A percentile compares a stretch with the other conserved stretches of the same genome.
phyloP scores from a whole-genome alignment of 2,113 vertebrate genomes.

The Opisthocomus hoazin region DNA sequence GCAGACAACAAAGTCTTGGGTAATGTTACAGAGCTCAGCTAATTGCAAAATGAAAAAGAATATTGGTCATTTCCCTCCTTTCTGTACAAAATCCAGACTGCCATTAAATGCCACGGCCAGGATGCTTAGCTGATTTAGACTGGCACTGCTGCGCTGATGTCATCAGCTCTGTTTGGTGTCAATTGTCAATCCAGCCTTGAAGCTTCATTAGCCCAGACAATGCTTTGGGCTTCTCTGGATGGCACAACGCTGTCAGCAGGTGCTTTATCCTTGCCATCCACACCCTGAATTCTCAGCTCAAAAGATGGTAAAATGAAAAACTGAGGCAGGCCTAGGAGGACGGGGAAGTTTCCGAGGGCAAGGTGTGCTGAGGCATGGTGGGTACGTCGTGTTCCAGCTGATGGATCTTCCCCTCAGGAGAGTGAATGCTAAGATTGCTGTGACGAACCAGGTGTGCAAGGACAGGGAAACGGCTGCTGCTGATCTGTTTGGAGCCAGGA shows the following conservation, averaged over 20 bases:
- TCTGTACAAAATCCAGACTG: background rate
- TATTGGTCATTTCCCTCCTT: background rate
- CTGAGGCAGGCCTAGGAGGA: background rate
- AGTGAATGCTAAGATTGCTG: accelerated
- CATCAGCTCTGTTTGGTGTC: background rate
- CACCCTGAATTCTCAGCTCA: background rate
- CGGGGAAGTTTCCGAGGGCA: accelerated
- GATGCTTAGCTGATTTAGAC: background rate
- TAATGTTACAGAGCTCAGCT: background rate
- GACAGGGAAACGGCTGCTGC: background rate
- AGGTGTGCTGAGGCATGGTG: accelerated
- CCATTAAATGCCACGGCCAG: background rate
- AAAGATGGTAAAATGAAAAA: background rate
- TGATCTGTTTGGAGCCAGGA: background rate
- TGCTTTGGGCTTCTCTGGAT: background rate
- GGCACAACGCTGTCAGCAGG: background rate
- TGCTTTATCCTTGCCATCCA: background rate
- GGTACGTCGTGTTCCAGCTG: background rate
- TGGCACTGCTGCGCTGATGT: background rate
- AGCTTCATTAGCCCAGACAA: background rate
- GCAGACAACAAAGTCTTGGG: background rate
- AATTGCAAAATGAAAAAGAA: background rate
- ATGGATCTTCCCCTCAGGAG: background rate
- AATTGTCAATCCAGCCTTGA: background rate
- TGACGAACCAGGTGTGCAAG: background rate